These are phyloP conservation scores for Lamprotornis superbus DNA, from an alignment of 2,113 vertebrate genomes.

Conservation along the genomic window DNA sequence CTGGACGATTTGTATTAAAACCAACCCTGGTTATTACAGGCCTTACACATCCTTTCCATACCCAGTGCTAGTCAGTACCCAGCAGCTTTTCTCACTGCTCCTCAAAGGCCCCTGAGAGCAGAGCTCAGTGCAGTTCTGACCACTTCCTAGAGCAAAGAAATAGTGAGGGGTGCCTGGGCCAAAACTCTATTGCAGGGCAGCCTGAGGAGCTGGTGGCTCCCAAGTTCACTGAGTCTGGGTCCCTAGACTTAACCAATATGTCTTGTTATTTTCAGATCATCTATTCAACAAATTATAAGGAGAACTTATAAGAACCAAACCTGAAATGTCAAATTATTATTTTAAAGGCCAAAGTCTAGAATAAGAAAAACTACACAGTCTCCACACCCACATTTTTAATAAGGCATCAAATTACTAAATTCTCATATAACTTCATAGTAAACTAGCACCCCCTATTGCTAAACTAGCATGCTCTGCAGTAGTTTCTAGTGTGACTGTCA, in stretches of 20 bases:
- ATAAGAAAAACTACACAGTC: not conserved
- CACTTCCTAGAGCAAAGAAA: not conserved
- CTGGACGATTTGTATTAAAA: not conserved
- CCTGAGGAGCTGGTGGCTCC: not conserved
- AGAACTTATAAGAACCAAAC: not conserved
- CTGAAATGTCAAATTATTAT: not conserved
- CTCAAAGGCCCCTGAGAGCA: not conserved
- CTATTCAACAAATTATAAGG: not conserved
- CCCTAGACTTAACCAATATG: not conserved
- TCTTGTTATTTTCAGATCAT: not conserved
- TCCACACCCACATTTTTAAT: not conserved
- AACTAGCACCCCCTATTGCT: not conserved
- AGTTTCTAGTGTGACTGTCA: not conserved
- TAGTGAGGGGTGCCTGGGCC: accelerated
- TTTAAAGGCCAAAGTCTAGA: not conserved
- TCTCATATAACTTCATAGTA: not conserved
- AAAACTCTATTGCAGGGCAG: not conserved
- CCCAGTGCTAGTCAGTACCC: not conserved
- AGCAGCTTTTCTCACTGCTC: not conserved
- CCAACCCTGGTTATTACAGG: not conserved
- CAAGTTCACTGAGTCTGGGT: not conserved
- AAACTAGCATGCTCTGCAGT: not conserved
- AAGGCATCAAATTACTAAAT: not conserved
- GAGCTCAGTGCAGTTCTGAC: not conserved
- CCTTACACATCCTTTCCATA: not conserved